Evolutionary conservation across 2,888 invertebrate genomes (phyloP), one percentile per base, ranked within the genome.

Genomic region (Heliconius hortense): DNA sequence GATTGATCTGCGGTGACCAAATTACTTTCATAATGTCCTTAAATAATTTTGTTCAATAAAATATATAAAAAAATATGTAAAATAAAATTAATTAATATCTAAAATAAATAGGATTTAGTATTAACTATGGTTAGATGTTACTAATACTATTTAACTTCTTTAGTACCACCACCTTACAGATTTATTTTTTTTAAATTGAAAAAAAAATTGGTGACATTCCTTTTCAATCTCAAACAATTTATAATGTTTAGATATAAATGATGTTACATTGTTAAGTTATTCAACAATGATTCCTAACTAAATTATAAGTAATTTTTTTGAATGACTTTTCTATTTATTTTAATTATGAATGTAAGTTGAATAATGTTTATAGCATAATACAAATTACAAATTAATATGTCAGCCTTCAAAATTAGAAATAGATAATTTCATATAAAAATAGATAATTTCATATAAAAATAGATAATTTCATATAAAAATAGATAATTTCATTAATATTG

Each of bases 51-150:
- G 24, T 39, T 64, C 7, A 35, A 21, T 64, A n/a, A 56, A 56
- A 56, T 56, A 56, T 56, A n/a, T 56, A 3, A 10, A 56, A 10
- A n/a, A 56, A n/a, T 56, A n/a, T n/a, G 56, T 56, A 10, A 56
- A 56, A 56, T 64, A 11, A 64, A 35, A 35, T 64, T 7, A 35
- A 35, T n/a, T 64, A 21, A 64, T n/a, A 64, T 64, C 35, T 64
- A n/a, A 35, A 35, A 35, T 35, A 35, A 64, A 35, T 64, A 35
- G 13, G n/a, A 4, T n/a, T 63, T 31, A 35, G 10, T 4, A 64
- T n/a, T 35, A 63, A 11, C 35, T 11, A 35, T 64, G 21, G 21
- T 63, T 63, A 48, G 18, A 48, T 7, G 48, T 48, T 48, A 18
- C 18, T 48, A 48, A 48, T 48, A 63, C 56, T n/a, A n/a, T 53